These are phyloP conservation scores for Ictalurus punctatus DNA, from an alignment of 2,113 vertebrate species.

Conservation along the genomic window DNA sequence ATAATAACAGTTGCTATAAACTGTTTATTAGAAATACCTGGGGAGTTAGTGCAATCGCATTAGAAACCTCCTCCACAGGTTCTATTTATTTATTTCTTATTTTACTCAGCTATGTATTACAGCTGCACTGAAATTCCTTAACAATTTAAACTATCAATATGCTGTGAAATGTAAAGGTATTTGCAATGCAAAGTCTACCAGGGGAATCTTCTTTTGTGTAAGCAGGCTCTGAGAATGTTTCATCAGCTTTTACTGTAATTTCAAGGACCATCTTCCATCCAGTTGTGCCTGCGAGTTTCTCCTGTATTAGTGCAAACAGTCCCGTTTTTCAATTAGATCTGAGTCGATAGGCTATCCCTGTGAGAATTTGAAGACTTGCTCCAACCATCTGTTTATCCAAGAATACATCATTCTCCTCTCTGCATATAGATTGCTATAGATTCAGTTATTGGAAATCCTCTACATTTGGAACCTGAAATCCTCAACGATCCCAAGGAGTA, in stretches of 20 bases:
- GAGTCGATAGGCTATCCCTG: not conserved
- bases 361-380: conserved; percentile 14
- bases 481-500: not conserved
- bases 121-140: not conserved
- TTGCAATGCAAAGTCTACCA: not conserved
- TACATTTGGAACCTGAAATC: conserved; percentile 7
- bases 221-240: conserved; percentile 22
- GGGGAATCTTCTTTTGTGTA: not conserved
- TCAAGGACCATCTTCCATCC: conserved; percentile 28
- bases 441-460: not conserved
- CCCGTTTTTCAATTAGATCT: conserved; percentile 26
- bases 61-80: not conserved
- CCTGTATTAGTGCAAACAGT: conserved; percentile 17
- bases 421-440: conserved; percentile 11
- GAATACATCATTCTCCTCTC: not conserved
- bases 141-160: not conserved
- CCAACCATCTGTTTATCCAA: not conserved
- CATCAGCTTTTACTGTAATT: not conserved
- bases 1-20: not conserved
- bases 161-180: not conserved
- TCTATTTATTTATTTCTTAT: not conserved
- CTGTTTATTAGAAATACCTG: not conserved
- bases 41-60: not conserved
- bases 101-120: not conserved
- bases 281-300: not conserved